Conservation (phyloP, 2,888 invertebrate genomes). For the Esperia sulphurella region DNA sequence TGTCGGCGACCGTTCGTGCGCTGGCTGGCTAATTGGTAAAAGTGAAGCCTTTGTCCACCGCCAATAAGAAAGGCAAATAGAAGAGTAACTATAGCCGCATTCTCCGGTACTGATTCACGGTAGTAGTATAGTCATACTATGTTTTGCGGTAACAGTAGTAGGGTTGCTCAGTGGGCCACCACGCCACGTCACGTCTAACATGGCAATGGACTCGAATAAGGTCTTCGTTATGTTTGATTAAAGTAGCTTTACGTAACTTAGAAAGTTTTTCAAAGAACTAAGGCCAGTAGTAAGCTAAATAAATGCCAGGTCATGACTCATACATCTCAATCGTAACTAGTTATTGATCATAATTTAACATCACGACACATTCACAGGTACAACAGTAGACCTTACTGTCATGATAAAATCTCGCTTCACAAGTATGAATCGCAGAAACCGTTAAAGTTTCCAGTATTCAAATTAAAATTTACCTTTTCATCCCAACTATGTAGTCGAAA, state of each 20-base stretch:
- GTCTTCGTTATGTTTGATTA: background rate
- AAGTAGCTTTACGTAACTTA: background rate
- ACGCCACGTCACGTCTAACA: background rate
- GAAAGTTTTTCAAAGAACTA: background rate
- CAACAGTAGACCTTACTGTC: background rate
- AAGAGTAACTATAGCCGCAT: slow-evolving; percentile 33
- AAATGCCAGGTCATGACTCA: no score
- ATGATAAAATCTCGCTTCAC: slow-evolving; percentile 5
- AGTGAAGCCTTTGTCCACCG: slow-evolving; percentile 59
- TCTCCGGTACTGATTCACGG: slow-evolving; percentile 47
- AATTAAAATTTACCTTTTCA: slow-evolving; percentile 60
- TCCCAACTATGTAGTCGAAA: slow-evolving; percentile 43
- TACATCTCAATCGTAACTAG: background rate
- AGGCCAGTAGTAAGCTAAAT: no score
- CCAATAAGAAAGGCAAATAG: slow-evolving; percentile 64
- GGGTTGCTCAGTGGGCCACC: slow-evolving; percentile 34
- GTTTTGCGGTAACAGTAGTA: slow-evolving; percentile 12
- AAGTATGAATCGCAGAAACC: slow-evolving; percentile 28
- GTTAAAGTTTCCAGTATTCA: slow-evolving; percentile 59
- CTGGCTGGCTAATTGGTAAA: slow-evolving; percentile 69
- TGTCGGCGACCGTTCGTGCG: slow-evolving; percentile 50
- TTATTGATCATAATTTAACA: background rate
- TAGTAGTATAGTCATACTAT: slow-evolving; percentile 17
- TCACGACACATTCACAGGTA: background rate
- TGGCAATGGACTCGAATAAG: background rate